Evolutionary conservation across 2,113 vertebrate species (phyloP).

Genomic region (Patagioenas fasciata): DNA sequence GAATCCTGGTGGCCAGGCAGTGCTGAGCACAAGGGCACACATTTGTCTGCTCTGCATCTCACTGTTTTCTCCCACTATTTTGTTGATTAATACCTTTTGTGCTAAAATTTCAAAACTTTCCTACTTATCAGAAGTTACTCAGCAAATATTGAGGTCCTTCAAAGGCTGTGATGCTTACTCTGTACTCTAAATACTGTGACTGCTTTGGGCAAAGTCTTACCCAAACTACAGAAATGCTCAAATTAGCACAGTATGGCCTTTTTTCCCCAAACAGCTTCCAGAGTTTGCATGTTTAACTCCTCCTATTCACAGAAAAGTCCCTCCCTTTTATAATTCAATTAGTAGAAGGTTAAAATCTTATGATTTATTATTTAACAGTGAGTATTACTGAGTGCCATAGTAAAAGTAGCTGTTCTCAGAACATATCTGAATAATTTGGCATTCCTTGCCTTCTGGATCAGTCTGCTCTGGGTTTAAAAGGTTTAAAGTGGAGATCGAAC

Average conservation of each 20-base stretch:
- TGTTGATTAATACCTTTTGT: background rate
- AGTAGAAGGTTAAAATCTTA: background rate
- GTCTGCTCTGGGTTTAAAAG: background rate
- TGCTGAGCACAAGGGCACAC: background rate
- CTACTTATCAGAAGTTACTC: background rate
- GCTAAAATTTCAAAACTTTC: background rate
- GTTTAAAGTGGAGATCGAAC: background rate
- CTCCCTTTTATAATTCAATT: background rate
- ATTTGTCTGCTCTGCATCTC: background rate
- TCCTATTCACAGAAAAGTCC: background rate
- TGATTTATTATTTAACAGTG: background rate
- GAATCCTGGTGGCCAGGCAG: background rate
- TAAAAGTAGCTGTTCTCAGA: background rate
- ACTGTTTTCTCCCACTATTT: background rate
- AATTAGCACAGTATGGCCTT: background rate
- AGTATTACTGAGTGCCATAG: background rate
- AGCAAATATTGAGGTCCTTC: background rate
- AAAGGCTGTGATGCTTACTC: background rate
- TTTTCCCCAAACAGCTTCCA: background rate
- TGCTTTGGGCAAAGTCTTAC: background rate
- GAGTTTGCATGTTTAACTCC: background rate
- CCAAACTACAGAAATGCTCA: background rate
- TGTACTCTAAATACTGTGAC: background rate
- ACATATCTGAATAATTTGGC: background rate
- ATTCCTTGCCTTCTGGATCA: background rate